Evolutionary conservation across 2,113 vertebrate genomes (phyloP), one percentile per base, ranked within the genome.

Genomic region (Romanogobio albipinnatus): DNA sequence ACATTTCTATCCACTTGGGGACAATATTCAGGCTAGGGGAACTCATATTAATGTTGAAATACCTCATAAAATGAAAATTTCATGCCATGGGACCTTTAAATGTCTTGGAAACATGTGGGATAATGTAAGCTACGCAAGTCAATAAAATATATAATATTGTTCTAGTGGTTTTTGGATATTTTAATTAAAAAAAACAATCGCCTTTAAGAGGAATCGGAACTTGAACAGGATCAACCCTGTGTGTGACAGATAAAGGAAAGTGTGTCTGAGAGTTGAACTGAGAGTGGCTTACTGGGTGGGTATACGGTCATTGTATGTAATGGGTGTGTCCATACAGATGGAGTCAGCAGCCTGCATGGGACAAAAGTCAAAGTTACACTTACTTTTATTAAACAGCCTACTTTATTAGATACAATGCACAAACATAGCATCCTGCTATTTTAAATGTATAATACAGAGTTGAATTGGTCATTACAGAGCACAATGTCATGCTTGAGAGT

Each of bases 311-410:
- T 79, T 82, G 36, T 88, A 86, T 39, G 36, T 84, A 47, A 88
- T 86, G 73, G 78, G 56, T 8, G 71, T 45, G 71, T 86, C 78
- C 82, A 88, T 88, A 81, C 87, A 88, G 73, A 49, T 51, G 29
- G 29, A 19, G 26, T 19, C 68, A 47, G 75, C 11, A 66, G 11
- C 64, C 81, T 82, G 29, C 7, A 26, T 3, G 26, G 22, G 3
- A 71, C 29, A 82, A 7, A 81, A 81, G 45, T 13, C 24, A 29
- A 76, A 76, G 24, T 33, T 53, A 78, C 56, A 49, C 1, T 0
- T 19, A 19, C 15, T 56, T 56, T 56, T 56, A 56, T 56, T 22
- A 19, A 56, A 56, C 19, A 5, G 17, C 53, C 17, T 56, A 56
- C 7, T 22, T 19, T 56, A 53, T 22, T 19, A 22, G 6, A 51